Evolutionary conservation across 2,888 invertebrate species (phyloP), one percentile per base, ranked within the genome.

Genomic region (Himalopsyche japonica): DNA sequence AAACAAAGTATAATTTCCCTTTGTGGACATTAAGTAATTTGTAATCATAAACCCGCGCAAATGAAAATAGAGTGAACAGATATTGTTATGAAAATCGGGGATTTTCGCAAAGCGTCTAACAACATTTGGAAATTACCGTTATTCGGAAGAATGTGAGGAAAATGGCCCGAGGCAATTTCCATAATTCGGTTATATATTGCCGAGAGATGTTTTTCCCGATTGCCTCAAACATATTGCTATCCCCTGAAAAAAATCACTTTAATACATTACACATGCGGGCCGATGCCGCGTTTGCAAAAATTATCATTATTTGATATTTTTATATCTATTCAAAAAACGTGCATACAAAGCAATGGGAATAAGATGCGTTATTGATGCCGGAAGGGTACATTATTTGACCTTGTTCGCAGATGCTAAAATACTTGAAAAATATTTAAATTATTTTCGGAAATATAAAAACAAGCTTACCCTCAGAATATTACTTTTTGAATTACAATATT

Each of bases 131-230:
- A 70, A 70, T 70, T 70, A 70, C 70, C 70, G 70, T 70, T 70
- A 70, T 70, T 70, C 30, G 27, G 27, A 27, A 70, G 70, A 70
- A 70, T 70, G 70, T 27, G 70, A 27, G 70, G 20, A 57, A 70
- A 70, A 70, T 70, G 70, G 70, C 70, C 70, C 27, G 12, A 70
- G 48, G 47, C 79, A 79, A 79, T 79, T 47, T 79, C 37, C 79
- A 79, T 79, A 79, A 79, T 79, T 79, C 79, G 79, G 79, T 79
- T 79, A 79, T 70, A 70, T 27, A 70, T 70, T 27, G 70, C 70
- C 27, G 24, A 15, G 70, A 30, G 70, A 70, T 70, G 27, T 70
- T 70, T 64, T 70, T 12, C 70, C 70, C 24, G 27, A 27, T 70
- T 20, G 27, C 27, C 27, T 70, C 57, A 70, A 70, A 27, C 70